phyloP scores from a whole-genome alignment of 1,140 invertebrate species.

The Fopius arisanus region DNA sequence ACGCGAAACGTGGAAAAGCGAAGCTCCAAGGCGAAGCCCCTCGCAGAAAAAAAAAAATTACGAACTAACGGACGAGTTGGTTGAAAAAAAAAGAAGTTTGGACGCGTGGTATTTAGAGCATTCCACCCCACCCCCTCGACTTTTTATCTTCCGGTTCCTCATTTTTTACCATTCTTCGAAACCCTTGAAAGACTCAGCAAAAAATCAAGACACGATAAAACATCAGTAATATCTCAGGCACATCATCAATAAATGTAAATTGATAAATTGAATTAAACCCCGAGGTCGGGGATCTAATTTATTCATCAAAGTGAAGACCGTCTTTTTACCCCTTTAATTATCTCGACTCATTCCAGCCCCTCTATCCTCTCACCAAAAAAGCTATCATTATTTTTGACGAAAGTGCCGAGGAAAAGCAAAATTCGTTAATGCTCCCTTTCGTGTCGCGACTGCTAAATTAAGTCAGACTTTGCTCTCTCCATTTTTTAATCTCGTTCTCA shows the following conservation, averaged over 20 bases:
- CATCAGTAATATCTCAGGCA: not conserved
- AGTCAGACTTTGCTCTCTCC: constrained; percentile 13
- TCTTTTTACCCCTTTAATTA: not conserved
- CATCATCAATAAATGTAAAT: not conserved
- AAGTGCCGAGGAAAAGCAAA: constrained; percentile 11
- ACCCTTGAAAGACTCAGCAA: not conserved
- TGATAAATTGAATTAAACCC: not conserved
- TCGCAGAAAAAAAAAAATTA: constrained; percentile 21
- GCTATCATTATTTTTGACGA: constrained; percentile 14
- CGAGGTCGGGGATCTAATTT: not conserved
- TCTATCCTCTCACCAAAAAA: not conserved
- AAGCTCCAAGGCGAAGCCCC: not conserved
- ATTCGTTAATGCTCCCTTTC: constrained; percentile 13
- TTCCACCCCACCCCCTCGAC: not conserved
- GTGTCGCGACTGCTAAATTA: constrained; percentile 19
- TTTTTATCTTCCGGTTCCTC: constrained; percentile 6
- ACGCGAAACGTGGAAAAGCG: constrained; percentile 19
- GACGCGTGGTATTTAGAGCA: constrained; percentile 23
- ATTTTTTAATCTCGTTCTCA: not conserved
- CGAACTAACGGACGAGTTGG: constrained; percentile 24
- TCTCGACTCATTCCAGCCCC: not conserved
- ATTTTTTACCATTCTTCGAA: not conserved
- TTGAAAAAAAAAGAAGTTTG: constrained; percentile 12
- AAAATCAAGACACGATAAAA: not conserved
- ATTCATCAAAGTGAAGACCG: not conserved